A percentile compares a stretch with the other conserved stretches of the same genome.
phyloP scores from a whole-genome alignment of 2,888 invertebrate genomes.

The Empis stercorea region DNA sequence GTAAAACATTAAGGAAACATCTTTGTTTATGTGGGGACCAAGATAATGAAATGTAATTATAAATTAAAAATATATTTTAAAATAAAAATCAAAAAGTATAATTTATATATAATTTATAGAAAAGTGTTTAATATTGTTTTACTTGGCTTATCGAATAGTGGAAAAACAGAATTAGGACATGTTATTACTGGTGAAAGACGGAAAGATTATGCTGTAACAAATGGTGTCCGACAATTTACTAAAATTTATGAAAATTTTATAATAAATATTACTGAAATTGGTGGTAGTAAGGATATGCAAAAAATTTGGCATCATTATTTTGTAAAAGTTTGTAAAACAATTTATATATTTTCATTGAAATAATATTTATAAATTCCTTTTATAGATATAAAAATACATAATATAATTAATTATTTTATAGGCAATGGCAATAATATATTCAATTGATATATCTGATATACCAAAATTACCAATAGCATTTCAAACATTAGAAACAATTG shows the following conservation, averaged over 20 bases:
- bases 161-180: constrained; percentile 30
- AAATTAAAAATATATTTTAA: neutral
- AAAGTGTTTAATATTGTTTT: constrained; percentile 22
- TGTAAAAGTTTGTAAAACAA: constrained; percentile 16
- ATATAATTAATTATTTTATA: constrained; percentile 6
- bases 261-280: constrained; percentile 28
- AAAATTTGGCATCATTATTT: constrained; percentile 32
- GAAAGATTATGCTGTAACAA: constrained; percentile 23
- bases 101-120: neutral
- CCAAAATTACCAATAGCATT: constrained; percentile 18
- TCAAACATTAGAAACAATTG: constrained; percentile 17
- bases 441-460: constrained; percentile 24
- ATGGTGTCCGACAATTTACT: constrained; percentile 25
- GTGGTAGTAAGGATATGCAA: constrained; percentile 29
- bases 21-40: neutral
- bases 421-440: constrained; percentile 25
- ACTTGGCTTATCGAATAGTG: constrained; percentile 24
- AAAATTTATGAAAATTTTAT: constrained; percentile 7
- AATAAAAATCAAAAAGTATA: neutral
- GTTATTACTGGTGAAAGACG: constrained; percentile 19
- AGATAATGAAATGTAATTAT: neutral
- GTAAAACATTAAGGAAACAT: neutral
- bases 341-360: too few species aligned
- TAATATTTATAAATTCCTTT: too few species aligned
- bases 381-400: too few species aligned